phyloP scores from a whole-genome alignment of 2,113 vertebrate species.

The Megalops atlanticus region DNA sequence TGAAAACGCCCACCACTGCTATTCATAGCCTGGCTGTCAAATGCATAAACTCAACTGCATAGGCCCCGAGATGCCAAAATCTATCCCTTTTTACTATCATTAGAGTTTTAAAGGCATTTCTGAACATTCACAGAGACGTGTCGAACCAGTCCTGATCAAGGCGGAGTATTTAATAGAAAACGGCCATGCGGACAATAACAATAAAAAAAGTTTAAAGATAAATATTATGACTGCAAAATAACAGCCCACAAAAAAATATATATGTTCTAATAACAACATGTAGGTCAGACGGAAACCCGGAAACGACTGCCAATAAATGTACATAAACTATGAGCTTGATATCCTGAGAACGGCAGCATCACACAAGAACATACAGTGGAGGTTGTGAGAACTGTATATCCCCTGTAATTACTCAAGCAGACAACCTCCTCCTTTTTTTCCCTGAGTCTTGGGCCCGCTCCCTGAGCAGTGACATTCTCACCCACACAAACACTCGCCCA shows the following conservation, averaged over 20 bases:
- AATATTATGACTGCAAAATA: background rate
- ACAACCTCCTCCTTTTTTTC: background rate
- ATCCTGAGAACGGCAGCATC: background rate
- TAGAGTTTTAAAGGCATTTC: background rate
- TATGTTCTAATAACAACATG: background rate
- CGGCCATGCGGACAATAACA: background rate
- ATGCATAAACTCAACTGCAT: background rate
- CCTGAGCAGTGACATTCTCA: constrained; percentile 34
- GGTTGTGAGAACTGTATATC: background rate
- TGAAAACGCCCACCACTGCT: background rate
- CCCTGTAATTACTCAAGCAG: background rate
- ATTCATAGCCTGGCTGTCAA: constrained; percentile 6
- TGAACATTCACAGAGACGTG: background rate
- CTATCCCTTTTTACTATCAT: background rate
- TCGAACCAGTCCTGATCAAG: background rate
- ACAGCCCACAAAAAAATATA: background rate
- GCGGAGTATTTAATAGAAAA: background rate
- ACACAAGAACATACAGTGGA: background rate
- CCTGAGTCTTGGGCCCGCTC: background rate
- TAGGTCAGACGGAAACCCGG: background rate
- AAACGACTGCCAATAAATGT: background rate
- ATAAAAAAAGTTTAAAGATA: background rate
- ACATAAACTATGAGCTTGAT: too few relatives aligned
- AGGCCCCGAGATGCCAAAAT: background rate
- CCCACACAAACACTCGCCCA: constrained; percentile 30